phyloP scores from a whole-genome alignment of 1,140 invertebrate genomes.

The Planococcus citri region DNA sequence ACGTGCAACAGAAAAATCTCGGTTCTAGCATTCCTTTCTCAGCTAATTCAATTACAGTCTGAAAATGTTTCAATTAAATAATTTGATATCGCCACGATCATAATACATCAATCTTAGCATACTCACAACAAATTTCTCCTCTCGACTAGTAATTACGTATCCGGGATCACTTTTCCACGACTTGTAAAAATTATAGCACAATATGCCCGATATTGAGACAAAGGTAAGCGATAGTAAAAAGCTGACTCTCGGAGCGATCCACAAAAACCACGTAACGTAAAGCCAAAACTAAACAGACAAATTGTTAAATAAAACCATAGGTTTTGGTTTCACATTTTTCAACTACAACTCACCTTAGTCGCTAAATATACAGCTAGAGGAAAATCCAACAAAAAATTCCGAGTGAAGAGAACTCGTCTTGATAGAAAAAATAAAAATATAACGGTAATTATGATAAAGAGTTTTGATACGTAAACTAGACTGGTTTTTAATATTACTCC shows the following conservation, averaged over 20 bases:
- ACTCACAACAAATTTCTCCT: slow-evolving; percentile 72
- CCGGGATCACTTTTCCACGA: slow-evolving; percentile 89
- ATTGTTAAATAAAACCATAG: slow-evolving; percentile 14
- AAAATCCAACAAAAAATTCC: slow-evolving; percentile 35
- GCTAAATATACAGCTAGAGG: slow-evolving; percentile 86
- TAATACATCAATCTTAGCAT: slow-evolving; percentile 12
- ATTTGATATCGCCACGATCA: neutral
- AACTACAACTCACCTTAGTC: slow-evolving; percentile 62
- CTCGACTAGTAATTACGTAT: slow-evolving; percentile 62
- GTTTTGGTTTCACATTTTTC: too few species aligned
- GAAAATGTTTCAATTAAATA: slow-evolving; percentile 29
- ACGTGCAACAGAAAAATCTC: slow-evolving; percentile 90
- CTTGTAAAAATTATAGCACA: slow-evolving; percentile 84
- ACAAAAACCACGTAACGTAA: slow-evolving; percentile 86
- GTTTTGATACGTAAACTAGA: slow-evolving; percentile 64
- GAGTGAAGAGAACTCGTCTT: slow-evolving; percentile 14
- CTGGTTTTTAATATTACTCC: slow-evolving; percentile 72
- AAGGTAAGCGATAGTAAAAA: slow-evolving; percentile 55
- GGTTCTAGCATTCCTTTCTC: slow-evolving; percentile 79
- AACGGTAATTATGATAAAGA: slow-evolving; percentile 52
- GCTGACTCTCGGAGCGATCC: slow-evolving; percentile 63
- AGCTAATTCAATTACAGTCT: slow-evolving; percentile 88
- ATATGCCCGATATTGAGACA: slow-evolving; percentile 52
- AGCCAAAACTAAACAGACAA: slow-evolving; percentile 66
- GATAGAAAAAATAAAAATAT: slow-evolving; percentile 50